Conservation (phyloP, 1,140 invertebrate genomes). For the Drosophila persimilis region DNA sequence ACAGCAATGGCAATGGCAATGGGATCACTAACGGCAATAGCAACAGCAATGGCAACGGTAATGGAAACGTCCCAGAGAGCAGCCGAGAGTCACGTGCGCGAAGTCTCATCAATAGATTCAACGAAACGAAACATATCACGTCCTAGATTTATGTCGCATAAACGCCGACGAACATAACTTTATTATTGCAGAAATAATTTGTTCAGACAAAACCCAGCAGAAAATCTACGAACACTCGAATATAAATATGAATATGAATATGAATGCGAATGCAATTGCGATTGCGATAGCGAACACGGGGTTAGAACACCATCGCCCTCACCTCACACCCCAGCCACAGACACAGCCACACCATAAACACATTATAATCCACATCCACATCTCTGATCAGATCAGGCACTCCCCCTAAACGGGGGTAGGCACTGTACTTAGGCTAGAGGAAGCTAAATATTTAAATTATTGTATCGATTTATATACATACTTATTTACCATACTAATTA, state of each 20-base stretch:
- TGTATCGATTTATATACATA: conserved; percentile 72
- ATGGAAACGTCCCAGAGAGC: conserved; percentile 9
- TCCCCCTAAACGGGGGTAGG: conserved; percentile 43
- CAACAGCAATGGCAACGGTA: neutral
- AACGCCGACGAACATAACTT: conserved; percentile 34
- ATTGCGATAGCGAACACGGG: neutral
- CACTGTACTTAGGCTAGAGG: conserved; percentile 71
- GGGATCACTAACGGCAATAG: conserved; percentile 2
- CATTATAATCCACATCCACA: conserved; percentile 27
- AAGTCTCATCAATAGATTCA: conserved; percentile 70
- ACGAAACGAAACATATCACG: conserved; percentile 77
- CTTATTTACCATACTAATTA: conserved; percentile 73
- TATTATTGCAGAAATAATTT: conserved; percentile 58
- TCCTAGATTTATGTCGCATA: conserved; percentile 61
- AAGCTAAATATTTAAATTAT: conserved; percentile 78
- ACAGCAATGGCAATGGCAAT: conserved; percentile 18
- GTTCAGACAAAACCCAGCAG: conserved; percentile 36
- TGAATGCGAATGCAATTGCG: conserved; percentile 28
- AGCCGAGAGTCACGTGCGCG: conserved; percentile 68
- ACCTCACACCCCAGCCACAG: conserved; percentile 25
- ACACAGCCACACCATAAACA: conserved; percentile 23
- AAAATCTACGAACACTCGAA: conserved; percentile 68
- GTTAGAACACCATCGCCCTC: conserved; percentile 6
- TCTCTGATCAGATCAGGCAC: conserved; percentile 30
- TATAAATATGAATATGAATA: conserved; percentile 36